phyloP scores from a whole-genome alignment of 2,888 invertebrate species.

The Sphaerolaimus hirsutus region DNA sequence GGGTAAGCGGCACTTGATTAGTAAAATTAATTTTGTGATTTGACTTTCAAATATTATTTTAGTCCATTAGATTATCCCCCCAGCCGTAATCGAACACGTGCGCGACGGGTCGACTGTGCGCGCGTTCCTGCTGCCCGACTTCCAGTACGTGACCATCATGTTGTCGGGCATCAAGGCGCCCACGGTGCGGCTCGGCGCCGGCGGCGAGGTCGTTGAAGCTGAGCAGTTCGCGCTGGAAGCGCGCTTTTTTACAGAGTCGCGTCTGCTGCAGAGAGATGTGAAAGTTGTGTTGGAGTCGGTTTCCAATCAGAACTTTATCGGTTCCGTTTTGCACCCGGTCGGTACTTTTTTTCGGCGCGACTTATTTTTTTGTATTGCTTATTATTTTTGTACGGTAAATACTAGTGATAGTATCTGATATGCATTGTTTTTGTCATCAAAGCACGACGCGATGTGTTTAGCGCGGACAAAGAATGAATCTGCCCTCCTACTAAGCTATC shows the following conservation, averaged over 20 bases:
- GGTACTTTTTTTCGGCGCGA: constrained; percentile 30
- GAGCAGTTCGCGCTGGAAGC: constrained; percentile 62
- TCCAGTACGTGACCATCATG: constrained; percentile 72
- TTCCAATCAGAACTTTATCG: constrained; percentile 74
- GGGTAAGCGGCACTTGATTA: no score
- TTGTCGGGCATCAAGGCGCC: constrained; percentile 54
- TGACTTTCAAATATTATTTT: background rate
- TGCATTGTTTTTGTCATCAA: no score
- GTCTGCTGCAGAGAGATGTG: constrained; percentile 67
- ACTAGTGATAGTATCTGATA: no score
- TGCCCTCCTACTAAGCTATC: no score
- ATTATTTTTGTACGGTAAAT: no score
- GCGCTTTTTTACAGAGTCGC: constrained; percentile 67
- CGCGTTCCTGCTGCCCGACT: constrained; percentile 66
- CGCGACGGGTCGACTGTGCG: constrained; percentile 85
- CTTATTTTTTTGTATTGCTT: background rate
- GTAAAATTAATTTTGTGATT: no score
- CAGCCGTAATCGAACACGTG: constrained; percentile 85
- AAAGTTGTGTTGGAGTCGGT: constrained; percentile 64
- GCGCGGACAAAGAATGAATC: no score
- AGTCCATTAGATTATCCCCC: background rate
- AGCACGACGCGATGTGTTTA: no score
- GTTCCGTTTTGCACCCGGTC: constrained; percentile 66
- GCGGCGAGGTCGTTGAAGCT: constrained; percentile 25
- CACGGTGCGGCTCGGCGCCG: background rate